phyloP scores from a whole-genome alignment of 2,888 invertebrate species.

The Ectobius pallidus region DNA sequence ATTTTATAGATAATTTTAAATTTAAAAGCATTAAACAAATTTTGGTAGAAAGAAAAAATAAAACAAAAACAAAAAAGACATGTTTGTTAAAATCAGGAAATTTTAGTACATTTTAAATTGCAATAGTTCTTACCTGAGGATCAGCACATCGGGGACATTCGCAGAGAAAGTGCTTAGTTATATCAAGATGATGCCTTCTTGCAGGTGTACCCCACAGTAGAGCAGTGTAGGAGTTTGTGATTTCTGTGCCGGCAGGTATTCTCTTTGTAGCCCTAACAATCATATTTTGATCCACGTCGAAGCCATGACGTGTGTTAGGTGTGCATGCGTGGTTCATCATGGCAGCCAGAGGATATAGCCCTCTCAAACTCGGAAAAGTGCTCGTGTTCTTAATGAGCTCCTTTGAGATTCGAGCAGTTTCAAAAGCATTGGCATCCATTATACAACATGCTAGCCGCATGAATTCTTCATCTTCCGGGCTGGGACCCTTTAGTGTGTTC shows the following conservation, averaged over 20 bases:
- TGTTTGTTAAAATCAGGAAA: too few relatives aligned
- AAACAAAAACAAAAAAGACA: too few relatives aligned
- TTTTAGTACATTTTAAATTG: too few relatives aligned
- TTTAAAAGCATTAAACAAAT: too few relatives aligned
- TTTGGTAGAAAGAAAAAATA: too few relatives aligned
- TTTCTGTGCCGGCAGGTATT: constrained; percentile 66
- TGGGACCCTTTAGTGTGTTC: constrained; percentile 58
- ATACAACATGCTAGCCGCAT: constrained; percentile 65
- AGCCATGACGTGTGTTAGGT: constrained; percentile 70
- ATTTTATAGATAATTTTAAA: too few relatives aligned
- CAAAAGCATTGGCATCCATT: constrained; percentile 73
- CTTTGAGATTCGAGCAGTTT: constrained; percentile 58
- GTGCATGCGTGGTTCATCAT: constrained; percentile 73
- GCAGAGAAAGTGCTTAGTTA: constrained; percentile 73
- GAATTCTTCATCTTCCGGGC: constrained; percentile 61
- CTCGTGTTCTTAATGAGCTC: constrained; percentile 51
- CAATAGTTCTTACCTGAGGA: constrained; percentile 59
- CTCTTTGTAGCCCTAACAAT: constrained; percentile 64
- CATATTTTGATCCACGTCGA: constrained; percentile 62
- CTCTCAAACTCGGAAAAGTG: constrained; percentile 58
- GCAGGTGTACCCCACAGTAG: constrained; percentile 71
- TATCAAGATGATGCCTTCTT: constrained; percentile 64
- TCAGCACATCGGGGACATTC: constrained; percentile 69
- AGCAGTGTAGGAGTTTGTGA: constrained; percentile 70
- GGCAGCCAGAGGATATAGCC: constrained; percentile 69